Conservation (phyloP, 2,113 vertebrate genomes). For the Progne subis region DNA sequence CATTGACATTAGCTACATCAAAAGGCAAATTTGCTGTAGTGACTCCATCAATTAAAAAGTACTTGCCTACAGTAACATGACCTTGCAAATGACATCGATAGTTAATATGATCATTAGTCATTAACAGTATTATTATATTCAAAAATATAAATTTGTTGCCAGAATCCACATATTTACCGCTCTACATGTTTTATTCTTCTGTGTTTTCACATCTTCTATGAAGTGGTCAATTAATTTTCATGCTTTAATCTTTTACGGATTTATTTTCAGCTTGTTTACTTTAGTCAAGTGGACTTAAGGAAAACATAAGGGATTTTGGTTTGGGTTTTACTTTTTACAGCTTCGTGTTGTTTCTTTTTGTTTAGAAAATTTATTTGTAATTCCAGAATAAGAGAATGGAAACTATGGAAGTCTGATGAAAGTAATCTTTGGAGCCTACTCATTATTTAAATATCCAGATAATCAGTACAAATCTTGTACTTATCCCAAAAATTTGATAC, state of each 20-base stretch:
- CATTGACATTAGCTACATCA: slow-evolving; percentile 64
- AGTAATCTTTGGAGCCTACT: not conserved
- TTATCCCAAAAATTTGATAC: not conserved
- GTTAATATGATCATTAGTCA: slow-evolving; percentile 74
- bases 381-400: not conserved
- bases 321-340: not conserved
- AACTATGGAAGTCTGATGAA: not conserved
- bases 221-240: slow-evolving; percentile 58
- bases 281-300: not conserved
- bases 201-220: slow-evolving; percentile 61
- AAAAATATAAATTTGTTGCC: slow-evolving; percentile 76
- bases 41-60: slow-evolving; percentile 58
- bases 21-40: slow-evolving; percentile 62
- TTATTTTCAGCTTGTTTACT: slow-evolving; percentile 28
- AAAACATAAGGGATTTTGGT: not conserved
- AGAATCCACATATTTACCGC: slow-evolving; percentile 70
- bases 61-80: slow-evolving; percentile 65
- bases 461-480: not conserved
- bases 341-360: not conserved
- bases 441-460: not conserved
- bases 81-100: slow-evolving; percentile 70
- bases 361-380: not conserved
- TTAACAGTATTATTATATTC: slow-evolving; percentile 74
- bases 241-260: not conserved
- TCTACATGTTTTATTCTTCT: slow-evolving; percentile 54